Conservation (phyloP, 2,113 vertebrate species). For the Plecotus auritus region DNA sequence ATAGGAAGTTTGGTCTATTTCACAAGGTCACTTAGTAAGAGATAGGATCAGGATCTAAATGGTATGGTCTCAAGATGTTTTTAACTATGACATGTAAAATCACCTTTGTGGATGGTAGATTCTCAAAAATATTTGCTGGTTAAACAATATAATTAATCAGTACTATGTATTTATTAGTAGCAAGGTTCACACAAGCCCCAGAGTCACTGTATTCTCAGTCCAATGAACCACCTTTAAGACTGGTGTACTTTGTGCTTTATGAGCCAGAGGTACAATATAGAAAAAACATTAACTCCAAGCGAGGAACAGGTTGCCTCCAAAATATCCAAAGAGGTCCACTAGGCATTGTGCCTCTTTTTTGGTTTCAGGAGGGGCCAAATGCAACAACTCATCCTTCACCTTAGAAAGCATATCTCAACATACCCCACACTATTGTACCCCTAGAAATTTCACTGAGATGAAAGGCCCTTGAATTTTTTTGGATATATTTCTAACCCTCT, state of each 20-base stretch:
- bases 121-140: background rate
- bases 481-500: background rate
- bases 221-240: background rate
- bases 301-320: background rate
- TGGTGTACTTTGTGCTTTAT: background rate
- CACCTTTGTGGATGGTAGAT: background rate
- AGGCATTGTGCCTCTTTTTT: background rate
- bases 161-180: background rate
- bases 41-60: background rate
- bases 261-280: background rate
- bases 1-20: background rate
- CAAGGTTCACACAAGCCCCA: background rate
- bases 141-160: background rate
- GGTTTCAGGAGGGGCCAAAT: background rate
- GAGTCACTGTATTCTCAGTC: background rate
- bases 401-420: background rate
- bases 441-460: background rate
- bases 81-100: background rate
- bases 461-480: background rate
- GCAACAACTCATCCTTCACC: background rate
- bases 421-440: background rate
- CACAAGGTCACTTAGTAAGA: background rate
- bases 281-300: background rate
- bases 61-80: background rate
- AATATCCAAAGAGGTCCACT: background rate